Percentiles rank a stretch among this genome's conserved stretches.
phyloP scores from a whole-genome alignment of 2,113 vertebrate species.

The Dromas ardeola region DNA sequence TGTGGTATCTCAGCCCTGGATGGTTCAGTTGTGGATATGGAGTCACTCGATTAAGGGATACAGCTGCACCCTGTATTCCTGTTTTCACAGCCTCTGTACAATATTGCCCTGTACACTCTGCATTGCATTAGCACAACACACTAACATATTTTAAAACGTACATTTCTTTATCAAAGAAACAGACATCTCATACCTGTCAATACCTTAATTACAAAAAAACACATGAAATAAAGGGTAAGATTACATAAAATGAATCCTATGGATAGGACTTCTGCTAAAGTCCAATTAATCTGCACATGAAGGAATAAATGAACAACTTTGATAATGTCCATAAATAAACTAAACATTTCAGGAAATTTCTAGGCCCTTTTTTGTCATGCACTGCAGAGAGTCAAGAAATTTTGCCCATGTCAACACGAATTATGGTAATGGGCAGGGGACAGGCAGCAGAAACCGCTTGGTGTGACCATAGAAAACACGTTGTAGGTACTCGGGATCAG shows the following conservation, averaged over 20 bases:
- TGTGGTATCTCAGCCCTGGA: neutral
- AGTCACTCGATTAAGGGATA: neutral
- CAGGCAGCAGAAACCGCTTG: neutral
- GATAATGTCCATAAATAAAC: neutral
- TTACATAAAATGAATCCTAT: neutral
- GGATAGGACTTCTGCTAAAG: neutral
- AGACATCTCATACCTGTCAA: neutral
- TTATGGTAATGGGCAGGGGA: neutral
- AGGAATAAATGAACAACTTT: neutral
- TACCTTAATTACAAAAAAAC: neutral
- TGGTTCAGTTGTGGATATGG: neutral
- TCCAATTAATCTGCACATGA: neutral
- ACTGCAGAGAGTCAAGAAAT: neutral
- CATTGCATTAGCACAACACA: neutral
- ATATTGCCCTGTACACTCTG: neutral
- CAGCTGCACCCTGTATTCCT: neutral
- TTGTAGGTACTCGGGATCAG: neutral
- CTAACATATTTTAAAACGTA: neutral
- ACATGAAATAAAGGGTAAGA: neutral
- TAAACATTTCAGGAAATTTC: neutral
- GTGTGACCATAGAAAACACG: neutral
- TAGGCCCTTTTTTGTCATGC: neutral
- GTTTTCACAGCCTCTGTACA: neutral
- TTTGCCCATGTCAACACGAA: neutral
- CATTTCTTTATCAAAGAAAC: neutral